phyloP scores from a whole-genome alignment of 2,797 vertebrate genomes.

The Erpetoichthys calabaricus region DNA sequence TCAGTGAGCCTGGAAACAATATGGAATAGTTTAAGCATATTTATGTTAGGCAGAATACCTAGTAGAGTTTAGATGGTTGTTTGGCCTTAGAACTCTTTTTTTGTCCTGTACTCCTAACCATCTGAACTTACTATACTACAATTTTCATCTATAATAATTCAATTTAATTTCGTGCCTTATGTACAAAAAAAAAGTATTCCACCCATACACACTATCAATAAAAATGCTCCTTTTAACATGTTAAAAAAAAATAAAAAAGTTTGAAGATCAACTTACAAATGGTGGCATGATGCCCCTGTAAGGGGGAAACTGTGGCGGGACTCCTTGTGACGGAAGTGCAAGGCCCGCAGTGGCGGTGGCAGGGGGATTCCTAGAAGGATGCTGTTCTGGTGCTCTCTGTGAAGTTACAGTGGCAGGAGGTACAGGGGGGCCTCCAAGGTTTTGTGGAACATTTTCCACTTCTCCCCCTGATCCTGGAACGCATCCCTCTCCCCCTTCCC shows the following conservation, averaged over 20 bases:
- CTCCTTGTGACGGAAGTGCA: constrained; percentile 53
- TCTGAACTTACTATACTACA: too few relatives aligned
- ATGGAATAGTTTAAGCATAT: too few relatives aligned
- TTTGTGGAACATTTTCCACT: constrained; percentile 58
- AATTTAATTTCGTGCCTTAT: too few relatives aligned
- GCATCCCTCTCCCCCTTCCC: constrained; percentile 61
- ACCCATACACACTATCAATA: neutral
- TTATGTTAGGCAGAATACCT: too few relatives aligned
- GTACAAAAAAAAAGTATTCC: neutral
- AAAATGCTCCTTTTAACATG: neutral
- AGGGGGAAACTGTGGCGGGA: constrained; percentile 70
- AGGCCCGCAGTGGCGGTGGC: constrained; percentile 52
- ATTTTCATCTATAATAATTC: too few relatives aligned
- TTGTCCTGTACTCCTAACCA: too few relatives aligned
- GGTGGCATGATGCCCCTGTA: constrained; percentile 82
- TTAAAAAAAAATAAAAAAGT: neutral
- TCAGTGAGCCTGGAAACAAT: too few relatives aligned
- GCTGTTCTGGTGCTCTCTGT: constrained; percentile 31
- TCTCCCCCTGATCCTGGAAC: constrained; percentile 53
- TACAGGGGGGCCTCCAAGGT: constrained; percentile 21
- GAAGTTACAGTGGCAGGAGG: constrained; percentile 8
- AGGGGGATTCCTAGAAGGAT: constrained; percentile 36
- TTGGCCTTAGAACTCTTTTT: too few relatives aligned
- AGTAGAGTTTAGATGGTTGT: too few relatives aligned
- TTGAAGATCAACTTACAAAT: constrained; percentile 57